phyloP scores from a whole-genome alignment of 2,888 invertebrate species.

The Drosophila dives region DNA sequence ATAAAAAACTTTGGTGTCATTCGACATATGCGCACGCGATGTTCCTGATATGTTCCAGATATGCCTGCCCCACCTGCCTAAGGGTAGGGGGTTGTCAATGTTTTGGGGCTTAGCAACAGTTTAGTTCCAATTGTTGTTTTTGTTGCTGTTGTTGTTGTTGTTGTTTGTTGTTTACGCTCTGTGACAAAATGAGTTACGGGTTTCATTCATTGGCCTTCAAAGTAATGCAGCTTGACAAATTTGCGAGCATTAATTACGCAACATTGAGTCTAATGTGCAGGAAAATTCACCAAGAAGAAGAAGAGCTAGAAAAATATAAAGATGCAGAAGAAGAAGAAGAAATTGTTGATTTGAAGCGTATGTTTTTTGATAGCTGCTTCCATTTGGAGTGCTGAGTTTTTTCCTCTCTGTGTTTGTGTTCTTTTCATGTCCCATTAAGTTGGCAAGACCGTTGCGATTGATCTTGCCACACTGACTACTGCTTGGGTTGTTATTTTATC shows the following conservation, averaged over 20 bases:
- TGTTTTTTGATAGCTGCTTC: conserved; percentile 6
- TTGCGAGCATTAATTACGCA: conserved; percentile 79
- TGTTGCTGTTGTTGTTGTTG: conserved; percentile 25
- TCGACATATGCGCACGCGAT: conserved; percentile 54
- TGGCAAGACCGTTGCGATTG: conserved; percentile 70
- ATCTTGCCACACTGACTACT: conserved; percentile 57
- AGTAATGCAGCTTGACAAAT: conserved; percentile 80
- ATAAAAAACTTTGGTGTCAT: conserved; percentile 44
- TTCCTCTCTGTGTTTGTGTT: conserved; percentile 13
- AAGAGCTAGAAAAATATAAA: background rate
- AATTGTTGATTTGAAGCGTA: background rate
- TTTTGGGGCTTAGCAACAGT: conserved; percentile 70
- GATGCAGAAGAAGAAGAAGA: background rate
- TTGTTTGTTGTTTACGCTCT: conserved; percentile 53
- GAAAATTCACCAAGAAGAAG: background rate
- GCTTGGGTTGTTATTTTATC: conserved; percentile 60
- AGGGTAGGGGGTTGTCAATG: conserved; percentile 33
- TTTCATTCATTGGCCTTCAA: conserved; percentile 67
- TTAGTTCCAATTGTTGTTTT: conserved; percentile 53
- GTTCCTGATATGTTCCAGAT: conserved; percentile 32
- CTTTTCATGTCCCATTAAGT: conserved; percentile 75
- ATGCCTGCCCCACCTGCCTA: background rate
- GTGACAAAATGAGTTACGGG: conserved; percentile 79
- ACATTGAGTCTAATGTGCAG: conserved; percentile 52
- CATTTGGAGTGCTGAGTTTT: conserved; percentile 24